Percentiles rank a stretch among this genome's conserved stretches.
Evolutionary conservation across 1,140 invertebrate genomes (phyloP).

Genomic region (Aphelenchoides besseyi): DNA sequence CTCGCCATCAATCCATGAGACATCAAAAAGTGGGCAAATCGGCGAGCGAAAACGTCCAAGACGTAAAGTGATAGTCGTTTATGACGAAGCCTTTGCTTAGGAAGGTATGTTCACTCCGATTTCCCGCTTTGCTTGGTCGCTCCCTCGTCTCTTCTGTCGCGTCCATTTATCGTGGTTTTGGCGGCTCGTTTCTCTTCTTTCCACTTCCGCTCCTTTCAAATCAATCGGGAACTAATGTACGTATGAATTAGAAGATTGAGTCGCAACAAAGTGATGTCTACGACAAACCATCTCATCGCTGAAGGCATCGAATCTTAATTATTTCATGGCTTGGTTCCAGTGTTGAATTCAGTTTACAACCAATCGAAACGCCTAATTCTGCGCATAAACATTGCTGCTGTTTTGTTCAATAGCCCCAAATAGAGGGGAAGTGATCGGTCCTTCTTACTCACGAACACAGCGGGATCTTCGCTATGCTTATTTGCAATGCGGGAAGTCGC

Average conservation of each 20-base stretch:
- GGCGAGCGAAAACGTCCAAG: neutral
- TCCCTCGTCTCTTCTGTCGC: constrained; percentile 1
- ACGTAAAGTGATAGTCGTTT: neutral
- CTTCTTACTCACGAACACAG: neutral
- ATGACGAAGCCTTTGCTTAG: neutral
- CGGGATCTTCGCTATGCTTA: neutral
- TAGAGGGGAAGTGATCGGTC: neutral
- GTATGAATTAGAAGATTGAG: neutral
- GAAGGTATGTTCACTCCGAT: neutral
- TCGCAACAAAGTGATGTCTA: too few relatives aligned
- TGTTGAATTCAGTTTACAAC: too few relatives aligned
- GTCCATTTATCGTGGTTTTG: constrained; percentile 12
- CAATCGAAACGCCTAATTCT: too few relatives aligned
- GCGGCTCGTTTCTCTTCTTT: constrained; percentile 11
- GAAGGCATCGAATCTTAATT: too few relatives aligned
- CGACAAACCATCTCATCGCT: too few relatives aligned
- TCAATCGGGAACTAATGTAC: neutral
- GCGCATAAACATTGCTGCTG: too few relatives aligned
- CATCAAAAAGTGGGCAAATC: neutral
- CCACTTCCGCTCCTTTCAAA: neutral
- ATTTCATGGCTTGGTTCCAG: too few relatives aligned
- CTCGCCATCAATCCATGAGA: neutral
- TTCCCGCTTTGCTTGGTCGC: constrained; percentile 7
- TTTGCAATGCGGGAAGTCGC: neutral
- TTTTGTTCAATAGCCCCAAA: too few relatives aligned